phyloP scores from a whole-genome alignment of 1,140 invertebrate genomes.

The Phthorimaea operculella region DNA sequence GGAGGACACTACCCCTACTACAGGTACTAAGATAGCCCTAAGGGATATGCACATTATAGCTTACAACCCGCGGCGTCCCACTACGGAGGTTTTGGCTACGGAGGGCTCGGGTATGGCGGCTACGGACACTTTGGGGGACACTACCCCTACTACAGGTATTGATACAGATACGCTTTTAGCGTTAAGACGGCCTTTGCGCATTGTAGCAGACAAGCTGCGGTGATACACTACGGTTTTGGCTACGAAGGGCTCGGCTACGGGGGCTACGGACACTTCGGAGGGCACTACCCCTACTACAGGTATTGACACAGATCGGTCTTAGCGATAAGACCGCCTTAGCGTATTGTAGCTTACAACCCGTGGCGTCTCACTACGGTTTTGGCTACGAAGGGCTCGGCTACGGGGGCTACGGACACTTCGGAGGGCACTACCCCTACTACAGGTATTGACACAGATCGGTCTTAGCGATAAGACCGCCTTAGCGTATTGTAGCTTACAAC shows the following conservation, averaged over 20 bases:
- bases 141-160: not conserved
- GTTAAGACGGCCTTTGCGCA: too few relatives aligned
- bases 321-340: too few relatives aligned
- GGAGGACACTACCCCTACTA: not conserved
- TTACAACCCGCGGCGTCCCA: conserved; percentile 54
- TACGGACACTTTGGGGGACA: not conserved
- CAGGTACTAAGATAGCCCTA: too few relatives aligned
- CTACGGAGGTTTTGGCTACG: conserved; percentile 27
- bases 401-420: not conserved
- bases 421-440: not conserved
- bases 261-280: not conserved
- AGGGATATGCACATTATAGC: too few relatives aligned
- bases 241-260: not conserved
- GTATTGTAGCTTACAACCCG: too few relatives aligned
- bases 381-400: too few relatives aligned
- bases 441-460: not conserved
- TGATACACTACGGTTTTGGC: conserved; percentile 37
- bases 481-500: too few relatives aligned
- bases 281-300: not conserved
- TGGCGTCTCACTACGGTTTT: too few relatives aligned
- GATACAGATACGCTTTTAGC: too few relatives aligned
- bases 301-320: not conserved
- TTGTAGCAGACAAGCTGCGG: conserved; percentile 51
- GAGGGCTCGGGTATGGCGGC: not conserved
- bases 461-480: too few relatives aligned